Evolutionary conservation across 2,113 vertebrate genomes (phyloP), one percentile per base, ranked within the genome.

Genomic region (Copsychus sechellarum): DNA sequence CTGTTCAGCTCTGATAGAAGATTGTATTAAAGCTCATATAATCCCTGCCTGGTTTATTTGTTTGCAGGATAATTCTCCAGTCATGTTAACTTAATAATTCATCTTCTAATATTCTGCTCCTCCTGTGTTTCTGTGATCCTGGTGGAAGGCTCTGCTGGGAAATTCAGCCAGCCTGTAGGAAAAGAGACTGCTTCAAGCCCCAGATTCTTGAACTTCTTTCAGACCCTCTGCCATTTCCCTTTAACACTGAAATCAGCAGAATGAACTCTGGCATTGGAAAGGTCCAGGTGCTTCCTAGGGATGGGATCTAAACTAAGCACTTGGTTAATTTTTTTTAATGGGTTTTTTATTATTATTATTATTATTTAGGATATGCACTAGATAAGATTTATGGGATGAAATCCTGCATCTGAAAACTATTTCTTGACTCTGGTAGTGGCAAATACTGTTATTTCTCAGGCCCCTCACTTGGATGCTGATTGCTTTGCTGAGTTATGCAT

Each of bases 61-160:
- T 81, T 96, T 91, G 60, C 67, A 94, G 80, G n/a, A 18, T 94
- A 88, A 94, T 88, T 94, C 77, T 86, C 74, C 57, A 89, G 12
- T 33, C 43, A 23, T 45, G n/a, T 86, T 93, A 82, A 81, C 28
- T 64, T 90, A 92, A 58, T 81, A 82, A 94, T 56, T 74, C 1
- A 5, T 71, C 24, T 81, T 92, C 92, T 81, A 87, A 54, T 67
- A 90, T 78, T 78, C 64, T 43, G 5, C 15, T 78, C n/a, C 60
- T 86, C 76, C 18, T 72, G 31, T 88, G 31, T 86, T 81, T 81
- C 54, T 31, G 28, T 67, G 65, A 65, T 81, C 23, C 31, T 61
- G 7, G 22, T 42, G 29, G 36, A 74, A 82, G 70, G 12, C 34
- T 94, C 79, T 71, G n/a, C 57, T 81, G 48, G 40, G 56, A 81